Evolutionary conservation across 2,113 vertebrate genomes (phyloP), one percentile per base, ranked within the genome.

Genomic region (Coryphaenoides rupestris): DNA sequence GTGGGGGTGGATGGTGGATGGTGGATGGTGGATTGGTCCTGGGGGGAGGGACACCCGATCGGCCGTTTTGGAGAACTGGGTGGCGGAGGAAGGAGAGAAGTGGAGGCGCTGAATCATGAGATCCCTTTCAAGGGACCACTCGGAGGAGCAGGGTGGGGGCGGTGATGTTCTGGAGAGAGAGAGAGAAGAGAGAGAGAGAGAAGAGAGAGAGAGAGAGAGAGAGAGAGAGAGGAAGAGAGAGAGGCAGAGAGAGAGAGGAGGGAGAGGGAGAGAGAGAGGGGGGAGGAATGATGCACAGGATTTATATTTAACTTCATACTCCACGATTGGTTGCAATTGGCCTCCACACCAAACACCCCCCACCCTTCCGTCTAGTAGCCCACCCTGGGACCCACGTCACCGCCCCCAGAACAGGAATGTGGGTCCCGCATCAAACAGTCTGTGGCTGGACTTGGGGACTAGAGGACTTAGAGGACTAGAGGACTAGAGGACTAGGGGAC

Each of bases 21-120:
- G n/a, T n/a, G n/a, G n/a, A n/a, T n/a, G n/a, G n/a, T n/a, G n/a
- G n/a, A n/a, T n/a, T n/a, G n/a, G n/a, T n/a, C 33, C 74, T 57
- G 19, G 65, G 68, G 56, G n/a, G n/a, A 74, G 55, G 66, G 81
- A 86, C 82, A 91, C 77, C 75, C 19, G 72, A 89, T 88, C 83
- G 33, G 82, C 82, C 79, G 76, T 53, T 13, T 74, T 82, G 85
- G 87, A 82, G 72, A n/a, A 61, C 66, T 80, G n/a, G n/a, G n/a
- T n/a, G 2, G 47, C 6, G 47, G 73, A 62, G 72, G 77, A 72
- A 77, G 65, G 62, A 65, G 63, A 77, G 62, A 64, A 84, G 74
- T 73, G 72, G 33, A 9, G 33, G 33, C 9, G 33, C 33, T 80
- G 88, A 81, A n/a, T n/a, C 79, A 87, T 60, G n/a, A 69, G 81